phyloP scores from a whole-genome alignment of 2,113 vertebrate genomes.

The Narcine bancroftii region DNA sequence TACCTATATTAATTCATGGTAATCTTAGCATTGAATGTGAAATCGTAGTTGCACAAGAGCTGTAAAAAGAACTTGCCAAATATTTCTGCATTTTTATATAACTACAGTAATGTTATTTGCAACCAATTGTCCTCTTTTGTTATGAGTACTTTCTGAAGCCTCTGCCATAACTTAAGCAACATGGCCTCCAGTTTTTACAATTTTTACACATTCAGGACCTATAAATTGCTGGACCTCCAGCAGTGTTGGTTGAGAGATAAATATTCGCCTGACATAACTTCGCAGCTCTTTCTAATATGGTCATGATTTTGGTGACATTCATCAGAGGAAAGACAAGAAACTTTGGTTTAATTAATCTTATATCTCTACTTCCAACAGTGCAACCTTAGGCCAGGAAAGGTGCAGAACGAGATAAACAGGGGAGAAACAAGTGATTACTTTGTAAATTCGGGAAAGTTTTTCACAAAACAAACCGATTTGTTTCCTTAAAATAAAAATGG shows the following conservation, averaged over 20 bases:
- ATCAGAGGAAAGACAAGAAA: neutral
- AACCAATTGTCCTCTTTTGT: too few relatives aligned
- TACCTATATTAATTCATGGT: neutral
- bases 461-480: neutral
- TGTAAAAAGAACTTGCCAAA: neutral
- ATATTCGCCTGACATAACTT: too few relatives aligned
- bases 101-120: too few relatives aligned
- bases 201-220: neutral
- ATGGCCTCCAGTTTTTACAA: neutral
- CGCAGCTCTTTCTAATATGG: neutral
- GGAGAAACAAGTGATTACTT: neutral
- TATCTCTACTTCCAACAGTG: neutral
- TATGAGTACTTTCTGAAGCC: neutral
- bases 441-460: neutral
- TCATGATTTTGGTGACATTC: neutral
- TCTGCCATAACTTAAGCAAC: neutral
- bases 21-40: neutral
- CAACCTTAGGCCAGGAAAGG: neutral
- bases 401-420: neutral
- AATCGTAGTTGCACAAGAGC: neutral
- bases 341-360: neutral
- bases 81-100: too few relatives aligned
- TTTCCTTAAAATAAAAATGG: neutral
- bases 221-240: too few relatives aligned
- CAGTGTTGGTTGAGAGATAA: too few relatives aligned